These are phyloP conservation scores for Hippoglossus hippoglossus DNA, from an alignment of 2,797 vertebrate genomes.

Conservation along the genomic window DNA sequence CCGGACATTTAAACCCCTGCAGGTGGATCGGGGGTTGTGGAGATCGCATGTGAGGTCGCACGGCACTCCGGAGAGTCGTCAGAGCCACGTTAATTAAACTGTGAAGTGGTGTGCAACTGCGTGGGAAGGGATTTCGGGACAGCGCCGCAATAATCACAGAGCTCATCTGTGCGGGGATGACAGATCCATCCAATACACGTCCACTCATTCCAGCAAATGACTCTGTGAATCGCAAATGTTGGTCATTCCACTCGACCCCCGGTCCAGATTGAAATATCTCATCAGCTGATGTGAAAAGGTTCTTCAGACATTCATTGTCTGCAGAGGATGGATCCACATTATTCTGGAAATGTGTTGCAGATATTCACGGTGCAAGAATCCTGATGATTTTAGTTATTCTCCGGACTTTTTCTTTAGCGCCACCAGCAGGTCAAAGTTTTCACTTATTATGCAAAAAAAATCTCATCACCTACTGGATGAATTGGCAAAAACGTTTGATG, in stretches of 20 bases:
- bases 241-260: not conserved
- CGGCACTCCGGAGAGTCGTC: conserved; percentile 51
- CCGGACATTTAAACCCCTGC: conserved; percentile 35
- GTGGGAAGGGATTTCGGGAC: conserved; percentile 44
- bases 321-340: not conserved
- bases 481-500: no score
- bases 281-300: not conserved
- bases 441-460: no score
- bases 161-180: conserved; percentile 9
- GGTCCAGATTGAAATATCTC: conserved; percentile 5
- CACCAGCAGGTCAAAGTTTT: no score
- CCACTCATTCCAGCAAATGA: not conserved
- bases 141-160: conserved; percentile 23
- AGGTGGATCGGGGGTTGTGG: conserved; percentile 37
- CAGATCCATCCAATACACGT: conserved; percentile 16
- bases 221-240: not conserved
- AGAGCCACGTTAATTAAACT: conserved; percentile 63
- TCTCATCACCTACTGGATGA: no score
- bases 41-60: conserved; percentile 39
- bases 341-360: no score
- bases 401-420: no score
- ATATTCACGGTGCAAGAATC: no score
- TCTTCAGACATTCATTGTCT: not conserved
- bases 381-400: no score
- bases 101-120: conserved; percentile 42